Evolutionary conservation across 2,888 invertebrate genomes (phyloP).

Genomic region (Apodemia duryi): DNA sequence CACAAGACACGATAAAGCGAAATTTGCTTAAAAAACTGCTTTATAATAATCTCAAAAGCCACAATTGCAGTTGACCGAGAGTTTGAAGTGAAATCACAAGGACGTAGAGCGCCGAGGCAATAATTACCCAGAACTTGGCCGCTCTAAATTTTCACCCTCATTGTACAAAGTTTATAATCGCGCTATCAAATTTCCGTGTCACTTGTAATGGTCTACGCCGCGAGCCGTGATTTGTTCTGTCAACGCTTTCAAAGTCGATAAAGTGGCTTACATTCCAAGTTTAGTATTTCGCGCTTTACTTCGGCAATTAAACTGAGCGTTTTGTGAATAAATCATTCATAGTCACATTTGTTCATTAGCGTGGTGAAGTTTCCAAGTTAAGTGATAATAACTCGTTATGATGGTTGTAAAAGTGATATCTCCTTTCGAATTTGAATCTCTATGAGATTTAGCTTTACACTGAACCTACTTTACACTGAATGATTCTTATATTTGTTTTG

Average conservation of each 20-base stretch:
- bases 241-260: slow-evolving; percentile 28
- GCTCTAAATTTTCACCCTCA: slow-evolving; percentile 27
- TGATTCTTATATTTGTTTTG: too few species aligned
- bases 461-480: too few species aligned
- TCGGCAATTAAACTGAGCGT: slow-evolving; percentile 12
- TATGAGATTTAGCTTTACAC: not conserved
- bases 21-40: slow-evolving; percentile 15
- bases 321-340: slow-evolving; percentile 14
- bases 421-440: not conserved
- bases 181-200: slow-evolving; percentile 24
- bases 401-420: not conserved
- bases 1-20: slow-evolving; percentile 1
- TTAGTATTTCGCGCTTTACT: slow-evolving; percentile 14
- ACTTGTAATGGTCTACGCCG: slow-evolving; percentile 21
- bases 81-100: slow-evolving; percentile 24
- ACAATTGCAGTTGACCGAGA: slow-evolving; percentile 21
- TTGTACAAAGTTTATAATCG: slow-evolving; percentile 17
- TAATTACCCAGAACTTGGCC: slow-evolving; percentile 29
- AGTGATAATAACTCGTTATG: slow-evolving; percentile 11
- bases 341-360: slow-evolving; percentile 13
- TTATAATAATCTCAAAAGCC: slow-evolving; percentile 15
- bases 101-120: slow-evolving; percentile 18
- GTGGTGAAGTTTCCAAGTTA: not conserved
- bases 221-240: slow-evolving; percentile 30
- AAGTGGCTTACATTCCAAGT: slow-evolving; percentile 16